A percentile compares a stretch with the other conserved stretches of the same genome.
These are phyloP conservation scores for Columbina picui DNA, from an alignment of 2,113 vertebrate genomes.

Conservation along the genomic window DNA sequence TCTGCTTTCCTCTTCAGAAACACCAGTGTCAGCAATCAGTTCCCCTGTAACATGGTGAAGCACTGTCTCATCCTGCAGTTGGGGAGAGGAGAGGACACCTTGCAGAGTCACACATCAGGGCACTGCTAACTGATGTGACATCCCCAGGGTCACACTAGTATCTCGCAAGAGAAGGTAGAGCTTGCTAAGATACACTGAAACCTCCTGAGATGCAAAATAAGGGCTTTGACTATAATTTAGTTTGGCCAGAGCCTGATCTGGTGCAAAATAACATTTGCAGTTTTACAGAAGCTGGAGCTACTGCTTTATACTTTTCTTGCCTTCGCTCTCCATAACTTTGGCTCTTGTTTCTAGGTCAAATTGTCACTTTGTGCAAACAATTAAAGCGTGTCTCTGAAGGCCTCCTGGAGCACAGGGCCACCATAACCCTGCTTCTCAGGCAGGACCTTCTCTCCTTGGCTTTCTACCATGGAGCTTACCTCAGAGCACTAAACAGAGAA, in stretches of 20 bases:
- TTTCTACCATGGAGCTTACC: rapidly evolving
- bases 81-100: neutral
- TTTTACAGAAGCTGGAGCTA: neutral
- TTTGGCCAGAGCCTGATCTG: neutral
- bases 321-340: neutral
- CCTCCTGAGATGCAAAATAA: neutral
- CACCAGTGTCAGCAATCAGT: rapidly evolving
- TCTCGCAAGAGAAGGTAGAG: neutral
- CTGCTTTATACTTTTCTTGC: neutral
- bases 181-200: neutral
- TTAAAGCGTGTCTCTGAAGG: neutral
- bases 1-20: neutral
- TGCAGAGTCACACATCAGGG: neutral
- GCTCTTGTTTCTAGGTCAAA: neutral
- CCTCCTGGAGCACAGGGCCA: rapidly evolving
- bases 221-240: neutral
- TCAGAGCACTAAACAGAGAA: neutral
- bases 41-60: neutral
- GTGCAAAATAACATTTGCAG: neutral
- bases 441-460: neutral
- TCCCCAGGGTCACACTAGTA: rapidly evolving
- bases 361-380: neutral
- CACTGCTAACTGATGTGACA: neutral
- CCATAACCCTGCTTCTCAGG: neutral
- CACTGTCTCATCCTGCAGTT: too few relatives aligned